Base-by-base conservation (phyloP, 1,140 invertebrate species). In the Drosophila bocki region DNA sequence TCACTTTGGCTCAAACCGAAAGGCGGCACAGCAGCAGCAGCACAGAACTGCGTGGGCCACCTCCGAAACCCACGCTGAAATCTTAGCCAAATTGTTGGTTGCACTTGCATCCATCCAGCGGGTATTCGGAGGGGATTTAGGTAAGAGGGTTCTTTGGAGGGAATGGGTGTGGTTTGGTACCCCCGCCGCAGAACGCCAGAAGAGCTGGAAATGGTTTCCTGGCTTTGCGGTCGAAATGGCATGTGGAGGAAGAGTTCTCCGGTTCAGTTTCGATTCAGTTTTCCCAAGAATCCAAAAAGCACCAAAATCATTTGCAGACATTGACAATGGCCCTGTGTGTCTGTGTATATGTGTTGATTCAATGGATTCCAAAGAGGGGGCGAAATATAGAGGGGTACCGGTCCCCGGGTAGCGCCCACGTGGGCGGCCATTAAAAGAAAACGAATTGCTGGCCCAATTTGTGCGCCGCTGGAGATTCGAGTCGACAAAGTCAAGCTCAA, bases 391-490 rank as follows among this genome's bases (percentile, higher is more conserved):
- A 7, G 41, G 50, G 11, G 1, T 33, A 12, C 50, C 48, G 48
- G 26, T n/a, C 29, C 48, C 48, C n/a, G 47, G 15, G 47, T 35
- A n/a, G 35, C 42, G 42, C 54, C 67, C 54, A 71, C 65, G 77
- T 80, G 82, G 82, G 82, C 81, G 82, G 74, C 72, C 77, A 84
- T 80, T 85, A 62, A 85, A 85, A 60, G 63, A 68, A 70, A 70
- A 70, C 63, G 69, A 75, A 82, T 56, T 78, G 76, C 69, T 87
- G 83, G 37, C 83, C 83, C 83, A 87, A 86, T 86, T 87, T 82
- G 67, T 78, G 69, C 59, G 70, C 72, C 60, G 70, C 71, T 75
- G 70, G 71, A 75, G 51, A 63, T 74, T 47, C 37, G 17, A 74
- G 70, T 50, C 59, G 64, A 75, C 71, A 75, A 60, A 72, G 68